phyloP scores from a whole-genome alignment of 2,797 vertebrate species.

The Cygnus olor region DNA sequence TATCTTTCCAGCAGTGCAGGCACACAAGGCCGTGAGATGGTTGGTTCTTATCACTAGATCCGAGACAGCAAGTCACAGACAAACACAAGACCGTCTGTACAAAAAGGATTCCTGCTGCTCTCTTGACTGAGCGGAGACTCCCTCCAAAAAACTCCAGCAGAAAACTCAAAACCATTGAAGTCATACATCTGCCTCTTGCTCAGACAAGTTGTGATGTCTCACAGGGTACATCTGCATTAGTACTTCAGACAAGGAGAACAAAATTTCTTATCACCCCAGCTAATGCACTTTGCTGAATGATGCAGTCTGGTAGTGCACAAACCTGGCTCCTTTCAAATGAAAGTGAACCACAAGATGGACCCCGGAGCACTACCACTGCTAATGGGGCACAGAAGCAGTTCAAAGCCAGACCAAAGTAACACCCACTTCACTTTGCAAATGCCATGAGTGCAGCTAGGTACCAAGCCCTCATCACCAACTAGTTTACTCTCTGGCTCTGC shows the following conservation, averaged over 20 bases:
- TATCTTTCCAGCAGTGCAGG: neutral
- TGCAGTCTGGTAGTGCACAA: neutral
- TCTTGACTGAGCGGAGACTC: neutral
- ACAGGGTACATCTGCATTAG: neutral
- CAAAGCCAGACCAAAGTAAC: neutral
- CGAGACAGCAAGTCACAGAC: neutral
- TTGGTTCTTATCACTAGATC: neutral
- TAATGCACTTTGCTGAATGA: neutral
- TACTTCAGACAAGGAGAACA: neutral
- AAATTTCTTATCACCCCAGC: neutral
- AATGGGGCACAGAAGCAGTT: neutral
- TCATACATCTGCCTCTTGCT: neutral
- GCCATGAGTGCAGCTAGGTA: rapidly evolving
- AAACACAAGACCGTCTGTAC: neutral
- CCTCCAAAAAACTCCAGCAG: neutral
- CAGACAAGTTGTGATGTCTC: neutral
- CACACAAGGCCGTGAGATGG: neutral
- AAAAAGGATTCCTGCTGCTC: neutral
- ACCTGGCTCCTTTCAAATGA: neutral
- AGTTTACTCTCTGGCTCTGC: neutral
- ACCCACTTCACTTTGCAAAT: neutral
- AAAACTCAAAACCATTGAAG: neutral
- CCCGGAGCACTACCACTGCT: neutral
- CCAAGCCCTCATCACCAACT: neutral
- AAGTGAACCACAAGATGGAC: neutral